A percentile compares a stretch with the other conserved stretches of the same genome.
phyloP scores from a whole-genome alignment of 2,797 vertebrate genomes.

The Sebastes kiyomatsui region DNA sequence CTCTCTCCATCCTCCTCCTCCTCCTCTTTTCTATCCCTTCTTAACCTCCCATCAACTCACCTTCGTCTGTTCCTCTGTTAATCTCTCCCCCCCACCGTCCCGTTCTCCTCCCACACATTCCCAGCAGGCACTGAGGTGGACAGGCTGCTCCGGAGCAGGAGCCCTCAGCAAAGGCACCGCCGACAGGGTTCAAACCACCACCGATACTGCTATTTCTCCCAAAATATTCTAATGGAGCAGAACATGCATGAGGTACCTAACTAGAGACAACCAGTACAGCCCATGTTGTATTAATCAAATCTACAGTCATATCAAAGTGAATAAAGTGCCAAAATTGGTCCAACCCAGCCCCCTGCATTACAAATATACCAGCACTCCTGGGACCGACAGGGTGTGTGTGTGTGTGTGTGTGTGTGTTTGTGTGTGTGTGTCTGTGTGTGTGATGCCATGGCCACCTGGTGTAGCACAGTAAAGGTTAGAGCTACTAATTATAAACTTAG shows the following conservation, averaged over 20 bases:
- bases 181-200: not conserved
- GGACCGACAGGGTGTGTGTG: no score
- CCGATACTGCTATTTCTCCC: not conserved
- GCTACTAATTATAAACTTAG: not conserved
- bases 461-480: not conserved
- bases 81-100: not conserved
- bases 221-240: not conserved
- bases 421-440: not conserved
- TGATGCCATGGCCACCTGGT: no score
- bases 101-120: slow-evolving; percentile 36
- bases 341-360: not conserved
- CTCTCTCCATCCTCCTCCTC: not conserved
- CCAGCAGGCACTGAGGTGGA: slow-evolving; percentile 39
- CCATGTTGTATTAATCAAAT: not conserved
- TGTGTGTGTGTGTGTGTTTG: not conserved
- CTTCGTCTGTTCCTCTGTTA: not conserved
- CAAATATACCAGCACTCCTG: not conserved
- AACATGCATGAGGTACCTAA: not conserved
- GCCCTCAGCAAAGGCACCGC: slow-evolving; percentile 12
- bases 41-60: not conserved
- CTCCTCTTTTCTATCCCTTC: not conserved
- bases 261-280: not conserved
- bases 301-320: not conserved
- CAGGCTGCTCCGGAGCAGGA: slow-evolving; percentile 42
- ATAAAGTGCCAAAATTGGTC: not conserved